Evolutionary conservation across 2,113 vertebrate genomes (phyloP), one percentile per base, ranked within the genome.

Genomic region (Sterna hirundo): DNA sequence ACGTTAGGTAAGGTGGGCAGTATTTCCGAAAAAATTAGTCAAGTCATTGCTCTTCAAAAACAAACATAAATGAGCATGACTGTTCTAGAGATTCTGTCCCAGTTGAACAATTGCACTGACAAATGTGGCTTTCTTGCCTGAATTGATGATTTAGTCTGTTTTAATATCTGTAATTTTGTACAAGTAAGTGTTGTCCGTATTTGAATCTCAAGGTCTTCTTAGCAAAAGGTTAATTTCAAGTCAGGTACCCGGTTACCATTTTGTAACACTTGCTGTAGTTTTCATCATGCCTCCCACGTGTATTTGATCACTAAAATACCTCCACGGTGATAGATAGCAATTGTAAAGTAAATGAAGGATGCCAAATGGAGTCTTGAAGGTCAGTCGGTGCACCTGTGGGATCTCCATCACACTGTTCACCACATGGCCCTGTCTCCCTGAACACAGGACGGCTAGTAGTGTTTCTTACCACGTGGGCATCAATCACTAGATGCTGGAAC

Each of bases 391-490:
- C 30, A 23, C 34, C 10, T 34, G 0, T 17, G 44, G 3, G 30
- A 25, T 19, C 38, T 61, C 68, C 29, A 6, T 68, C 30, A 5
- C 9, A 1, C 38, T 23, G 2, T 27, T 42, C 65, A 13, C 23
- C 36, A 13, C 25, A 0, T 9, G 17, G 7, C 15, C 12, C 22
- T 5, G 4, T 26, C 49, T 76, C 36, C 62, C 27, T 13, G 10
- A 52, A 9, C 10, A 0, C 0, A 21, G 38, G 34, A 27, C 0
- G 3, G 30, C 2, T 5, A 18, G 9, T 13, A 10, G 46, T 36
- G 26, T 30, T 42, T 26, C 58, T 30, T 44, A 15, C 0, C 11
- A 2, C 4, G 22, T 30, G 40, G 25, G 29, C 29, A 26, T 60
- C 19, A 10, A 13, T 25, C 58, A 7, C 47, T 51, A 21, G 54